Percentiles rank a stretch among this genome's conserved stretches.
These are phyloP conservation scores for Lontra canadensis DNA, from an alignment of 2,113 vertebrate species.

Conservation along the genomic window DNA sequence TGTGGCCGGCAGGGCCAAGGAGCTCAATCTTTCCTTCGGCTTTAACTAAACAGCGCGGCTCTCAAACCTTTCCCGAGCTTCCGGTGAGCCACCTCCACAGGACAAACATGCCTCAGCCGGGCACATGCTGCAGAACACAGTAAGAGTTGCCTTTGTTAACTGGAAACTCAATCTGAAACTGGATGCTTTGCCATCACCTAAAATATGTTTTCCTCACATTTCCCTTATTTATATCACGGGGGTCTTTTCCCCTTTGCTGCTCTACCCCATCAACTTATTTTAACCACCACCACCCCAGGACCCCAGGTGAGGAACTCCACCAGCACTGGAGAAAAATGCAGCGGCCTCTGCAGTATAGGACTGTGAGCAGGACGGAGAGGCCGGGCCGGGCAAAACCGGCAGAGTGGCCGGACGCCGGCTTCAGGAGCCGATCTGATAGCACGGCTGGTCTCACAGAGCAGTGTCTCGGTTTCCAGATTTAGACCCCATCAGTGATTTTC, in stretches of 20 bases:
- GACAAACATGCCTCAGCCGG: background rate
- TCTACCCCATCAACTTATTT: background rate
- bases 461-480: slow-evolving; percentile 52
- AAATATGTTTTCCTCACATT: slow-evolving; percentile 69
- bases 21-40: background rate
- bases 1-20: background rate
- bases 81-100: background rate
- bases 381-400: background rate
- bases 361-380: background rate
- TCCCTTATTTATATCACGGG: background rate
- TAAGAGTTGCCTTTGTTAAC: slow-evolving; percentile 68
- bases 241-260: background rate
- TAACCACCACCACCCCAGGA: accelerated
- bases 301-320: background rate
- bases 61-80: background rate
- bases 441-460: background rate
- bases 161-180: slow-evolving; percentile 73
- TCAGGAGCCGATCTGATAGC: slow-evolving; percentile 56
- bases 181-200: slow-evolving; percentile 63
- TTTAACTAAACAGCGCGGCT: background rate
- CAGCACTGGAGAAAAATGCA: background rate
- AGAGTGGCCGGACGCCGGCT: background rate
- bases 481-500: slow-evolving; percentile 43
- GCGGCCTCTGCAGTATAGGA: background rate
- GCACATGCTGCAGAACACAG: background rate